phyloP scores from a whole-genome alignment of 2,113 vertebrate genomes.

The Strix aluco region DNA sequence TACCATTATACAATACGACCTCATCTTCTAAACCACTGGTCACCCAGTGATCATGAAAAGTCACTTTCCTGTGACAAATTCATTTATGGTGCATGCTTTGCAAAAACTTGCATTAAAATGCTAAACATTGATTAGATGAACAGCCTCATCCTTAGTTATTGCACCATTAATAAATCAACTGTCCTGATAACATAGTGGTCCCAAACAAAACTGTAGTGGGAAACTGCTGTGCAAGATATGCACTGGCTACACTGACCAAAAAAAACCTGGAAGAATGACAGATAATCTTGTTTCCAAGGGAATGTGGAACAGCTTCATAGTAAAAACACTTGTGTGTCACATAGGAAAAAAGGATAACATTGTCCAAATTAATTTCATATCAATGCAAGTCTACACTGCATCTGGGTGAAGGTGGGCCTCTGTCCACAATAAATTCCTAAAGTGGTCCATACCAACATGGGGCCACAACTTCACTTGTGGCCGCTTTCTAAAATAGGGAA shows the following conservation, averaged over 20 bases:
- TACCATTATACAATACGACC: too few species aligned
- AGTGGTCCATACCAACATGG: rapidly evolving
- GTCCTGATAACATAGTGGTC: neutral
- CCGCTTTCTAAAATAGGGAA: neutral
- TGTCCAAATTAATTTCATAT: neutral
- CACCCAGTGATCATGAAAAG: neutral
- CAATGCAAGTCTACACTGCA: neutral
- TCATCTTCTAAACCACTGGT: neutral
- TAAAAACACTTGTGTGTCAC: neutral
- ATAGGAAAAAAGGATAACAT: neutral
- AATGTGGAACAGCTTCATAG: neutral
- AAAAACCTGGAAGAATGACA: neutral
- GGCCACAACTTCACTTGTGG: neutral
- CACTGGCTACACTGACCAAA: neutral
- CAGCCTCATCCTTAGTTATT: neutral
- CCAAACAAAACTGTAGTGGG: neutral
- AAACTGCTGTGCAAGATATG: neutral
- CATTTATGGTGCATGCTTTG: neutral
- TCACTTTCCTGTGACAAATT: neutral
- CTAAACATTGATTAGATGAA: neutral
- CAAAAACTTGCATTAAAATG: neutral
- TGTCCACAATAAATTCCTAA: neutral
- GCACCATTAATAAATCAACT: neutral
- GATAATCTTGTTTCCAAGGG: neutral
- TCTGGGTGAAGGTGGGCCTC: neutral